Evolutionary conservation across 2,888 invertebrate genomes (phyloP), one percentile per base, ranked within the genome.

Genomic region (Apomyelois bistriatella): DNA sequence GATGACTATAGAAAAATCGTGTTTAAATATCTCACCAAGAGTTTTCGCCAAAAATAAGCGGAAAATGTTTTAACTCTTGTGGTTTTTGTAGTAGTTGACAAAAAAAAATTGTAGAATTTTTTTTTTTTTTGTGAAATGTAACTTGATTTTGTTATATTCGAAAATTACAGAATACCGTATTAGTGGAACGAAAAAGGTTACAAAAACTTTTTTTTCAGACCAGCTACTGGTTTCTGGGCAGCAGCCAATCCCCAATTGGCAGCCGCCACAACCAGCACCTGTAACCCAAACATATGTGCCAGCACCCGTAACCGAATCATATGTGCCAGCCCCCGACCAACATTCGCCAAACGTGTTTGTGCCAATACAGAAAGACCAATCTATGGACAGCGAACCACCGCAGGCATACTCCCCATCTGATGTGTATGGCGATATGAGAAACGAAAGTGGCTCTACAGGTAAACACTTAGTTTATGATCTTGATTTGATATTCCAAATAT

Each of bases 321-420:
- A 2, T 16, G 16, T 16, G 16, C 40, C 40, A 16, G 8, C 9
- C 3, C 9, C 38, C 1, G 8, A 8, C 16, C 1, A 40, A 40
- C 15, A 40, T 6, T 10, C 40, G 16, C 8, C 37, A 4, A 4
- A 2, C 2, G 35, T 7, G 2, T 35, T 9, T 42, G n/a, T 12
- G 1, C 36, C 36, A 1, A 12, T 17, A 36, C 17, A 17, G 10
- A 30, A 22, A 9, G 47, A 35, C 5, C 63, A 65, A 0, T 30
- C 13, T 4, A 32, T 9, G 8, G 15, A 48, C 17, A 36, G 3
- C 1, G 43, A 53, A 4, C 46, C 54, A 5, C 58, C 59, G 12
- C 67, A 67, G 17, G 61, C 59, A 1, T 84, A 85, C 56, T 83
- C 84, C 0, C 83, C 84, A 0, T 78, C 83, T 0, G 83, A 82